Evolutionary conservation across 1,140 invertebrate species (phyloP), one percentile per base, ranked within the genome.

Genomic region (Zeugodacus cucurbitae): DNA sequence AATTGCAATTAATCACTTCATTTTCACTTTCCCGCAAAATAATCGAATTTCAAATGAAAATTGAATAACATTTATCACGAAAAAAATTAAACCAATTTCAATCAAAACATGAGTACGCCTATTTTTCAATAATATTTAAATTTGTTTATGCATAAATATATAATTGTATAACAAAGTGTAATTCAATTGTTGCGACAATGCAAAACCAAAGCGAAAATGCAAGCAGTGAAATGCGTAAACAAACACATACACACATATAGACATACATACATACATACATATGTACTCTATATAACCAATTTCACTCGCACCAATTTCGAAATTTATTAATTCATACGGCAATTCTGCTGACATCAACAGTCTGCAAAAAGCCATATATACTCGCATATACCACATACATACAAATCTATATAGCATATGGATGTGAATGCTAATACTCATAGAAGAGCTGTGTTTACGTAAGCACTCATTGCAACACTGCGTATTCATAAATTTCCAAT

Each of bases 261-360:
- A n/a, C 58, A 22, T 26, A 26, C 6, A 62, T 62, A 8, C 10
- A 1, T 6, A 26, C 48, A 14, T 54, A 54, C 14, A 54, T 14
- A 54, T 7, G 48, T 14, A 6, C 6, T 7, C 48, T 59, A 26
- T 1, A 41, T 74, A 67, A 29, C 0, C 62, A 34, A 26, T 32
- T 17, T 17, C 26, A 1, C 34, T 82, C 41, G 7, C 41, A 48
- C 74, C 74, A 82, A 82, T 82, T 82, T 82, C 29, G 41, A 82
- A 48, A 82, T 44, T 82, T 82, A 82, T 82, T 82, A 82, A 82
- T 48, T 82, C 74, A 48, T 48, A 48, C 26, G 37, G 44, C 37
- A 82, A 48, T 54, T 82, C 41, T 82, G 74, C 74, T 82, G 74
- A 29, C 74, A 82, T 48, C 74, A 82, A 41, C 74, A 82, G 74